Evolutionary conservation across 1,140 invertebrate genomes (phyloP), one percentile per base, ranked within the genome.

Genomic region (Pygmarrhopalites habei): DNA sequence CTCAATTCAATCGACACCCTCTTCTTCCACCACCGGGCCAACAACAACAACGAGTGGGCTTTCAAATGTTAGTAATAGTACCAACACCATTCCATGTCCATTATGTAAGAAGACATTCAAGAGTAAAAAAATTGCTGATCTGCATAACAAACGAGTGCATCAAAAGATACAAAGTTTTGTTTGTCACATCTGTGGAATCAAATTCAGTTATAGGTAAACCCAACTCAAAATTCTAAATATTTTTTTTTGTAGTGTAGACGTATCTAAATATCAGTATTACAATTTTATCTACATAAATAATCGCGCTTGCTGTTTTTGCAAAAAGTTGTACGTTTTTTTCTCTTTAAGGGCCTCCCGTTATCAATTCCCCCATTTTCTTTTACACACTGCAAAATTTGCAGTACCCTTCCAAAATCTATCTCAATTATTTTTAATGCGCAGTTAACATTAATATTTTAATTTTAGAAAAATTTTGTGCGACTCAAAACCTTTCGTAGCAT

Each of bases 201-300:
- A 56, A 29, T 67, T 67, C 53, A 60, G 47, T 39, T 67, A 67
- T 46, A 63, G 65, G 65, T 67, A 55, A 64, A n/a, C n/a, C n/a
- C n/a, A n/a, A n/a, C n/a, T 53, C 51, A 51, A 58, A 19, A n/a
- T 47, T n/a, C n/a, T 25, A n/a, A 25, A 10, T 15, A 7, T 10
- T 7, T 52, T 52, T 52, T 52, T 15, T 52, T 26, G 10, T 15
- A 28, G n/a, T 46, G 21, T 21, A 46, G 17, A 39, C 7, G 10
- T 10, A 10, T 39, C 17, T 39, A 10, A 39, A 39, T 7, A 17
- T 39, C 10, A 10, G 10, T 17, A 39, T 10, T 39, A 7, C 7
- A 10, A 39, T 17, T 17, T 39, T 39, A 10, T 17, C 7, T 39
- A 39, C 35, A 7, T 49, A 15, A 49, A 49, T 49, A 12, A 49